A percentile compares a stretch with the other conserved stretches of the same genome.
Evolutionary conservation across 2,797 vertebrate genomes (phyloP).

Genomic region (Hydrocynus forskahlii): DNA sequence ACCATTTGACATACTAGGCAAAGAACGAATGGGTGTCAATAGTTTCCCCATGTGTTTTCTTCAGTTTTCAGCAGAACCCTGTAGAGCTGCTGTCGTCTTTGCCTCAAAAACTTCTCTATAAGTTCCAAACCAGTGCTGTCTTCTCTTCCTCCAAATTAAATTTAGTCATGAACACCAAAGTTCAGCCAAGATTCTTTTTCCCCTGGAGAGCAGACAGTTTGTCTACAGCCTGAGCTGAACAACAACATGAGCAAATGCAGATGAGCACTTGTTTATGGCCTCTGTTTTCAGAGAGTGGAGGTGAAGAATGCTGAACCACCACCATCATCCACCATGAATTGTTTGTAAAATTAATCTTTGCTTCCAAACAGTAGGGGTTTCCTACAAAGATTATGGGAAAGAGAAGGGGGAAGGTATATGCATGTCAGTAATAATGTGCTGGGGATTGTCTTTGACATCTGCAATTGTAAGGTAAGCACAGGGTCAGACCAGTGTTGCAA

Average conservation of each 20-base stretch:
- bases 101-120: constrained; percentile 12
- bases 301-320: not conserved
- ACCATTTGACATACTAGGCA: constrained; percentile 4
- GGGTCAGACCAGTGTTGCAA: not conserved
- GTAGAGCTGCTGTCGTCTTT: not conserved
- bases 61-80: not conserved
- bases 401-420: too few species aligned
- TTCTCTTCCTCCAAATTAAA: not conserved
- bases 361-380: not conserved
- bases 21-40: not conserved
- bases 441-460: not conserved
- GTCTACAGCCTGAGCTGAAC: constrained; percentile 14
- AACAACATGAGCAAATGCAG: constrained; percentile 11
- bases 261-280: constrained; percentile 4
- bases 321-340: not conserved
- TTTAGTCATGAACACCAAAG: constrained; percentile 11
- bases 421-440: too few species aligned
- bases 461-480: not conserved
- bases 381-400: not conserved
- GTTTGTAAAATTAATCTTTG: not conserved
- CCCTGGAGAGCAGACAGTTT: constrained; percentile 29
- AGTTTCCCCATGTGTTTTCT: constrained; percentile 1
- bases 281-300: not conserved
- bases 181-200: constrained; percentile 41
- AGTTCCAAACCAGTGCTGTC: not conserved